Percentiles rank a stretch among this genome's conserved stretches.
Evolutionary conservation across 1,140 invertebrate species (phyloP).

Genomic region (Theocolax elegans): DNA sequence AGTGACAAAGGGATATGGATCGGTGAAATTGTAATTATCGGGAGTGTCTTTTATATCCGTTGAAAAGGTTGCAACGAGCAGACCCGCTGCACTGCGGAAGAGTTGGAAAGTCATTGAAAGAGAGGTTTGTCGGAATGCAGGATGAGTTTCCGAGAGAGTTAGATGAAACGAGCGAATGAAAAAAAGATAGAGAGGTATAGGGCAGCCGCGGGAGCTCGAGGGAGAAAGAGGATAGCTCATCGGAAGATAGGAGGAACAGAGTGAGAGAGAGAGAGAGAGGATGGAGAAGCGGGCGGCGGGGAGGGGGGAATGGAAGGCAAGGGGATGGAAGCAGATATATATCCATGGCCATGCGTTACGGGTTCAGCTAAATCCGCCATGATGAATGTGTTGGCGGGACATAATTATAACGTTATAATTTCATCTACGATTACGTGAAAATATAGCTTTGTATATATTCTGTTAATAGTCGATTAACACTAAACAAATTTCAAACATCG

Average conservation of each 20-base stretch:
- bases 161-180: constrained; percentile 46
- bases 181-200: constrained; percentile 25
- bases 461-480: too few relatives aligned
- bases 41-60: neutral
- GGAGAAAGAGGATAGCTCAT: neutral
- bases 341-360: constrained; percentile 68
- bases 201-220: constrained; percentile 24
- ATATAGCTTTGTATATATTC: too few relatives aligned
- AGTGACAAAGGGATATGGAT: too few relatives aligned
- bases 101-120: constrained; percentile 61
- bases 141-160: constrained; percentile 41
- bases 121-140: constrained; percentile 48
- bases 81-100: constrained; percentile 49
- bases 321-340: constrained; percentile 63
- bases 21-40: constrained; percentile 32
- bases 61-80: neutral
- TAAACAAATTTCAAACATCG: too few relatives aligned
- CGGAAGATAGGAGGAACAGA: neutral
- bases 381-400: constrained; percentile 70
- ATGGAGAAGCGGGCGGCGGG: too few relatives aligned
- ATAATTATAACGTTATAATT: too few relatives aligned
- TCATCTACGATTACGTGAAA: too few relatives aligned
- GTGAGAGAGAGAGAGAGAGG: constrained; percentile 12
- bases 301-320: constrained; percentile 41
- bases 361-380: constrained; percentile 70